phyloP scores from a whole-genome alignment of 2,113 vertebrate genomes.

The Machaerirhynchus nigripectus region DNA sequence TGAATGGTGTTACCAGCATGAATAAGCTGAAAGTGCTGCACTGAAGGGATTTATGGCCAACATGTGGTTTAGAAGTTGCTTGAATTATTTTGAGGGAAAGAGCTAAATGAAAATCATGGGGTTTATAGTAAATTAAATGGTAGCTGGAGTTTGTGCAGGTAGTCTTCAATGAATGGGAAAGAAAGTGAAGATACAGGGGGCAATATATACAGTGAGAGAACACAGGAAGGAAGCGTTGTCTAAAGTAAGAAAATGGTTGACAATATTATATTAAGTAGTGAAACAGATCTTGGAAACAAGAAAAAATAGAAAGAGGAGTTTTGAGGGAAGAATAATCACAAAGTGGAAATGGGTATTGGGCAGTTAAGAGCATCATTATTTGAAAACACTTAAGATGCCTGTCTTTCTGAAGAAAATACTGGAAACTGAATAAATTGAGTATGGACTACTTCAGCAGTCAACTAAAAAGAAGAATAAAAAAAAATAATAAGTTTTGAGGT shows the following conservation, averaged over 20 bases:
- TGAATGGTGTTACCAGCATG: not conserved
- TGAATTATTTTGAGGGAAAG: not conserved
- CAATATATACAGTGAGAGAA: not conserved
- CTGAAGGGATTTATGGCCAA: not conserved
- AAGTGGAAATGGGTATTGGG: not conserved
- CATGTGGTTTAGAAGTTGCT: not conserved
- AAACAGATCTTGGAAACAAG: not conserved
- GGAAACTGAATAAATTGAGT: not conserved
- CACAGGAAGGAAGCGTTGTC: not conserved
- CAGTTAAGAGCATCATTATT: not conserved
- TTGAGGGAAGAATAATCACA: not conserved
- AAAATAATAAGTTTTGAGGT: not conserved
- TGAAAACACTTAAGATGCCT: not conserved
- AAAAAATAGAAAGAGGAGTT: not conserved
- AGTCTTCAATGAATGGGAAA: not conserved
- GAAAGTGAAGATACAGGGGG: not conserved
- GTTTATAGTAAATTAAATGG: not conserved
- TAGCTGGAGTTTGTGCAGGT: not conserved
- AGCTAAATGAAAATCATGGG: fast-evolving
- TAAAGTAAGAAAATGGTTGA: not conserved
- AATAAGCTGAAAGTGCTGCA: not conserved
- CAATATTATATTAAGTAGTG: not conserved
- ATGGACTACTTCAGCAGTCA: not conserved
- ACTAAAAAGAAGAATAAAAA: not conserved
- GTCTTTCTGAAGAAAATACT: not conserved